Base-by-base conservation (phyloP, 2,113 vertebrate species). In the Pholis gunnellus region DNA sequence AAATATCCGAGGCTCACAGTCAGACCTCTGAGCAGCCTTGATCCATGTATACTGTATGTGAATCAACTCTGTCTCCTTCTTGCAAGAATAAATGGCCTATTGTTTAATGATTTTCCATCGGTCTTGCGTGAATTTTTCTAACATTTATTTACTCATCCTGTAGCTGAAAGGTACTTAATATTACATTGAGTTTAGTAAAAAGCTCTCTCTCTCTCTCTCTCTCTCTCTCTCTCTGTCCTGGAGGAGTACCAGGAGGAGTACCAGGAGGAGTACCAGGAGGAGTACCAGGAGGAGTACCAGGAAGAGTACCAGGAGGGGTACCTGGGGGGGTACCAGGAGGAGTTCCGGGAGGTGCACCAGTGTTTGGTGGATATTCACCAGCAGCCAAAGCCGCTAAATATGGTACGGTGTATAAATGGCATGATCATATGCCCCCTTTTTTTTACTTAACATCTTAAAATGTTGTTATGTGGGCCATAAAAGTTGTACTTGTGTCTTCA, bases 311-410 rank as follows among this genome's bases (percentile, higher is more conserved):
- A 2, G 79, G 82, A 4, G 74, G 59, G 1, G 67, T 82, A 9
- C 75, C 79, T 54, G 88, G 88, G 40, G 76, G 44, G 5, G 46
- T 54, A 20, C 67, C 61, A 34, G 64, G 69, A 9, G 72, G 75
- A 14, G 46, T 79, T 18, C 85, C 79, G 10, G 89, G 87, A 36
- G 86, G 67, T 3, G 74, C n/a, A 76, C 11, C 70, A 36, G 75
- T 63, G 13, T 22, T 25, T 44, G 86, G 86, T 70, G 83, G 85
- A 80, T 90, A 88, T 74, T 86, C 52, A 68, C 72, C 84, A 69
- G 86, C 88, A 61, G 79, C 83, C 4, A 92, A 92, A 90, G 92
- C 87, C 72, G 90, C 89, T 48, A 94, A 93, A 86, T 93, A 92
- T 80, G 89, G 91, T 89, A 71, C 38, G 6, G 6, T 57, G 54